Percentiles rank a stretch among this genome's conserved stretches.
Evolutionary conservation across 2,797 vertebrate genomes (phyloP).

Genomic region (Trachops cirrhosus): DNA sequence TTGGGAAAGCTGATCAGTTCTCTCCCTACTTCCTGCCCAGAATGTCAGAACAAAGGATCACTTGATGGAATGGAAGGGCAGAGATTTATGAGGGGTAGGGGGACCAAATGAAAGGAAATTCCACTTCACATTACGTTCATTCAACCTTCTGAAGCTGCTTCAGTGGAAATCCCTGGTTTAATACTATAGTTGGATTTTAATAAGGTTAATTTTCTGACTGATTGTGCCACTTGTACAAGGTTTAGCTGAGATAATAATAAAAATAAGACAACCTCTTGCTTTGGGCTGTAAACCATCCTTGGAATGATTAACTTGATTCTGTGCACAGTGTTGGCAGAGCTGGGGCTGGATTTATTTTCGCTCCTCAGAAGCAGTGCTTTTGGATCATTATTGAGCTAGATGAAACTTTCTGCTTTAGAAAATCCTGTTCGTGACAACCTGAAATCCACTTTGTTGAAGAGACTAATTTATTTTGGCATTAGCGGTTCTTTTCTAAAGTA

Average conservation of each 20-base stretch:
- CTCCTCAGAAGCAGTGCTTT: constrained; percentile 26
- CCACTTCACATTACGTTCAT: constrained; percentile 39
- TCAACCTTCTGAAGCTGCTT: constrained; percentile 4
- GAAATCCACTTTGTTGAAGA: constrained; percentile 11
- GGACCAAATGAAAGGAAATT: constrained; percentile 69
- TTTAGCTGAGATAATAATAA: constrained; percentile 46
- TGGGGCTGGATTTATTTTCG: constrained; percentile 26
- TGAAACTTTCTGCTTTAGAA: constrained; percentile 29
- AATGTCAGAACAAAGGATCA: constrained; percentile 54
- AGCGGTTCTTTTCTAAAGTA: constrained; percentile 23
- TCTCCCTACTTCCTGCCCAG: constrained; percentile 51
- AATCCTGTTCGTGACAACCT: not conserved
- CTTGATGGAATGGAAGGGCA: constrained; percentile 59
- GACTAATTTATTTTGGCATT: not conserved
- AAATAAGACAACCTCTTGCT: constrained; percentile 34
- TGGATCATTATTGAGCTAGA: not conserved
- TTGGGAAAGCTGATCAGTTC: constrained; percentile 43
- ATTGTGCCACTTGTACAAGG: constrained; percentile 40
- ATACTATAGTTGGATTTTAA: constrained; percentile 46
- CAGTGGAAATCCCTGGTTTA: not conserved
- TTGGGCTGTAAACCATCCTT: constrained; percentile 30
- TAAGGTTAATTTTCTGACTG: constrained; percentile 59
- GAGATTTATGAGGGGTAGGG: constrained; percentile 49
- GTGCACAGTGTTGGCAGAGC: constrained; percentile 24
- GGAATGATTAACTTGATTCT: constrained; percentile 49